Base-by-base conservation (phyloP, 2,888 invertebrate species). In the Acanthopleura granulata region DNA sequence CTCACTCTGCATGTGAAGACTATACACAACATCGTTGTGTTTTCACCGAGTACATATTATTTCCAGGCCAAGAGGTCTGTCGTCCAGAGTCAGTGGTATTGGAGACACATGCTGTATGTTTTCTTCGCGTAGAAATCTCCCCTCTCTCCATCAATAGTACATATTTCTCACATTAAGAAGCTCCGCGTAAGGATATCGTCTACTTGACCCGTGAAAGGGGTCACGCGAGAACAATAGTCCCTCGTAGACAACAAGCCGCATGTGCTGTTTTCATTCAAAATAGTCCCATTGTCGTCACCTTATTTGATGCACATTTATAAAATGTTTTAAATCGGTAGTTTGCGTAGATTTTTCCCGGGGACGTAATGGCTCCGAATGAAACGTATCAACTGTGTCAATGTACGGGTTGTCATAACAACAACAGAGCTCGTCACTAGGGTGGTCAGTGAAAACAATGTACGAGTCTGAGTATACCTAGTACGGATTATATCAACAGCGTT, bases 261-360 rank as follows among this genome's bases (percentile, higher is more conserved):
- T 57, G 57, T n/a, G 57, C 22, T 57, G 57, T 57, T 57, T 57
- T 57, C 57, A n/a, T 57, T 57, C 57, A 57, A 57, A 57, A 57
- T 57, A 57, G 57, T 57, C 57, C 57, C 57, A 57, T 57, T 57
- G 57, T 57, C 3, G 57, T 57, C 57, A 18, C 57, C 57, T 57
- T 57, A 57, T 57, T 57, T 57, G 57, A 57, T 57, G 57, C 57
- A 57, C 57, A 57, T 57, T 57, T 57, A 57, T 57, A 57, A 57
- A 57, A 57, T 57, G 57, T 18, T 57, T 57, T 57, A 57, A 57
- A 57, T 57, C 57, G 57, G 57, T 57, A 57, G 57, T 57, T 57
- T 57, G 57, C 57, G 18, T 57, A 57, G 57, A 57, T 22, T 57
- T 18, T 57, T 57, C n/a, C 4, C 18, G n/a, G 18, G 57, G n/a